Conservation (phyloP, 2,888 invertebrate genomes). For the Diarsia brunnea region DNA sequence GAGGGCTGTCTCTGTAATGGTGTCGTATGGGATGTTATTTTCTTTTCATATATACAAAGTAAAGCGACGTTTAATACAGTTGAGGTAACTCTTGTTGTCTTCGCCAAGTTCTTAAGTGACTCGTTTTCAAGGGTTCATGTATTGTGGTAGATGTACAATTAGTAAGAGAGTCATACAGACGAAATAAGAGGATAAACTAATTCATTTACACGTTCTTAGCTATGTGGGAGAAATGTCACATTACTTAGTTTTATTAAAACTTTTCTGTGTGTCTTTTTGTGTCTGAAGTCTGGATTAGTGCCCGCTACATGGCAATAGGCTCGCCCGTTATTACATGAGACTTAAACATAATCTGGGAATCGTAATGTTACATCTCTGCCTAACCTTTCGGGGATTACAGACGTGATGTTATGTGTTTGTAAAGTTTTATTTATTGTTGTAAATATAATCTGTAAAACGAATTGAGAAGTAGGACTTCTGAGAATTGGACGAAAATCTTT, state of each 20-base stretch:
- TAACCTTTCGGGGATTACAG: no score
- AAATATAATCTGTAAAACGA: neutral
- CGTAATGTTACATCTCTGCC: no score
- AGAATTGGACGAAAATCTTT: no score
- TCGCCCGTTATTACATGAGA: no score
- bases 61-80: constrained; percentile 79
- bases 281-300: no score
- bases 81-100: constrained; percentile 67
- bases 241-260: neutral
- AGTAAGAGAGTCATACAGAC: neutral
- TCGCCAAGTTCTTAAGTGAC: constrained; percentile 49
- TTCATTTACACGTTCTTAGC: neutral
- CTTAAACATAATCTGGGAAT: no score
- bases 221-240: neutral
- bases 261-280: neutral
- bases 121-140: constrained; percentile 11
- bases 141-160: neutral
- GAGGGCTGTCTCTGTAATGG: constrained; percentile 84
- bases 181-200: neutral
- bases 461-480: neutral
- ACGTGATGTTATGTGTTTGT: no score
- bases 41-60: constrained; percentile 83
- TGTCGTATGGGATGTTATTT: constrained; percentile 85
- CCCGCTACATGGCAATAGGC: no score
- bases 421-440: neutral